These are phyloP conservation scores for Addax nasomaculatus DNA, from an alignment of 2,113 vertebrate genomes.

Conservation along the genomic window DNA sequence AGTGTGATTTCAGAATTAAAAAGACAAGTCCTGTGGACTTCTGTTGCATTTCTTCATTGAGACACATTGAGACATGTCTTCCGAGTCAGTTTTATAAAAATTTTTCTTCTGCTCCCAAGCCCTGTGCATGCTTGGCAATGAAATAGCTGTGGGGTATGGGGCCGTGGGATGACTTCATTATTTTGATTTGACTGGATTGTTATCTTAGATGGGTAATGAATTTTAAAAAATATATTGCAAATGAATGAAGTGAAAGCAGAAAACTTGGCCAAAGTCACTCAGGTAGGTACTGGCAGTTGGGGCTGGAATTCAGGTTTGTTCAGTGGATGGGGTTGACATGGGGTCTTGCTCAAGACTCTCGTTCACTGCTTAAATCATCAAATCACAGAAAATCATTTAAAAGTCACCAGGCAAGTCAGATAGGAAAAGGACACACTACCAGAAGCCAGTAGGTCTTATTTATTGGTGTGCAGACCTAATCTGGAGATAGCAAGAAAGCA, in stretches of 20 bases:
- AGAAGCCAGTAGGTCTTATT: constrained; percentile 57
- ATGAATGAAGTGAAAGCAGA: not conserved
- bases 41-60: not conserved
- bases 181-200: not conserved
- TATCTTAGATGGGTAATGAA: not conserved
- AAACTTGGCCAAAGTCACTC: not conserved
- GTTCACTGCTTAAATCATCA: not conserved
- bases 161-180: not conserved
- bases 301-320: not conserved
- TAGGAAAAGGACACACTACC: constrained; percentile 19
- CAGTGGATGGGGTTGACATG: not conserved
- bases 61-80: not conserved
- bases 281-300: not conserved
- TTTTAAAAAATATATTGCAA: not conserved
- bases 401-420: not conserved
- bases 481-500: constrained; percentile 53
- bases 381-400: constrained; percentile 8
- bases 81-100: not conserved
- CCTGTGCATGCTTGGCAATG: not conserved
- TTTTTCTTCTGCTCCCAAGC: not conserved
- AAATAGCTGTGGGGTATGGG: not conserved
- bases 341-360: not conserved
- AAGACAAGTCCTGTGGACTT: not conserved
- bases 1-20: constrained; percentile 25
- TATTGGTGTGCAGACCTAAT: constrained; percentile 40